phyloP scores from a whole-genome alignment of 2,113 vertebrate species.

The Fregetta grallaria region DNA sequence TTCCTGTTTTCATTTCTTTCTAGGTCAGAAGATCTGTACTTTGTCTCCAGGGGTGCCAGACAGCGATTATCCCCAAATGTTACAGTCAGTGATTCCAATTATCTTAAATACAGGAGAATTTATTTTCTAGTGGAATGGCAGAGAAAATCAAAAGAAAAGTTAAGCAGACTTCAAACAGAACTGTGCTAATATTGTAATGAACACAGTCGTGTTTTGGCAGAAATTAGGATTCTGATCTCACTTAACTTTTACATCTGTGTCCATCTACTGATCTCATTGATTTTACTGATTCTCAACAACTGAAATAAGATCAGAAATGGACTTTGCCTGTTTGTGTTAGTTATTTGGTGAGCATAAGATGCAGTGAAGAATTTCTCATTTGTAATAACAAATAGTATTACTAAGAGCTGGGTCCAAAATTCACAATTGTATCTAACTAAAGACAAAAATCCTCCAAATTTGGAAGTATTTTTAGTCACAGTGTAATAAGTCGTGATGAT shows the following conservation, averaged over 20 bases:
- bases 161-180: neutral
- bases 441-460: neutral
- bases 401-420: neutral
- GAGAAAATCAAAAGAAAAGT: neutral
- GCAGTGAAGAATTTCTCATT: neutral
- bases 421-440: neutral
- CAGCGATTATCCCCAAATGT: neutral
- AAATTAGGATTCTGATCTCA: neutral
- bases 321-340: neutral
- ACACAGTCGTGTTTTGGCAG: neutral
- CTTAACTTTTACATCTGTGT: neutral
- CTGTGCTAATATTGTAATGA: neutral
- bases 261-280: neutral
- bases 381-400: neutral
- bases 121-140: neutral
- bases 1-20: neutral
- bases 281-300: neutral
- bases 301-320: neutral
- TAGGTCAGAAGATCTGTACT: neutral
- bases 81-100: conserved; percentile 1
- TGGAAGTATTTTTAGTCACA: neutral
- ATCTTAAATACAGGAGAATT: neutral
- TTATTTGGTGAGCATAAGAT: neutral
- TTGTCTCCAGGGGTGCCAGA: conserved; percentile 1
- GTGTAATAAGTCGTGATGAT: neutral